A percentile compares a stretch with the other conserved stretches of the same genome.
phyloP scores from a whole-genome alignment of 2,113 vertebrate species.

The Myiagra hebetior region DNA sequence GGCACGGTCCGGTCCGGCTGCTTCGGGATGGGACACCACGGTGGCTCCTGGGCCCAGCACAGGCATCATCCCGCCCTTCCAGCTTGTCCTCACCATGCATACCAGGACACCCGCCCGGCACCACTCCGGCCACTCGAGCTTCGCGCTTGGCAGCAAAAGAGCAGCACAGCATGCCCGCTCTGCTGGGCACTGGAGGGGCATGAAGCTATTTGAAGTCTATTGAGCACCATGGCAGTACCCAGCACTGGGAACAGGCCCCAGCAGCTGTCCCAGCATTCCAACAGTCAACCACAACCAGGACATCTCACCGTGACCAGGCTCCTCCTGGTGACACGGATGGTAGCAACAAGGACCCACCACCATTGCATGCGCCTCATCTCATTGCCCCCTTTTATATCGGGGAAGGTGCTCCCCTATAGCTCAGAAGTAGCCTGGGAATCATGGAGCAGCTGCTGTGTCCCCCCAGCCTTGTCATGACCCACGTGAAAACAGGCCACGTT shows the following conservation, averaged over 20 bases:
- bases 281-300: neutral
- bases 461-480: fast-evolving
- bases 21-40: fast-evolving
- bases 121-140: fast-evolving
- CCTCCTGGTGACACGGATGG: neutral
- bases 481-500: fast-evolving
- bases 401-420: neutral
- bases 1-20: fast-evolving
- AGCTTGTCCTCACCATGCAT: fast-evolving
- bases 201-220: fast-evolving
- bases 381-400: fast-evolving
- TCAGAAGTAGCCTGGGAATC: fast-evolving
- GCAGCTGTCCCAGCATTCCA: neutral
- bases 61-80: neutral
- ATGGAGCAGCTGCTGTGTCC: neutral
- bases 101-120: neutral
- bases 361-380: fast-evolving
- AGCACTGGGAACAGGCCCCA: fast-evolving
- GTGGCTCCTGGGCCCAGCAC: neutral
- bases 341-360: neutral
- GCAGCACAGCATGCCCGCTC: fast-evolving
- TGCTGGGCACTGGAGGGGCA: fast-evolving
- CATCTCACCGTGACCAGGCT: fast-evolving
- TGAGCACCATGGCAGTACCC: fast-evolving
- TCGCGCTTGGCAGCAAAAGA: fast-evolving